Evolutionary conservation across 2,797 vertebrate genomes (phyloP).

Genomic region (Rhinophrynus dorsalis): DNA sequence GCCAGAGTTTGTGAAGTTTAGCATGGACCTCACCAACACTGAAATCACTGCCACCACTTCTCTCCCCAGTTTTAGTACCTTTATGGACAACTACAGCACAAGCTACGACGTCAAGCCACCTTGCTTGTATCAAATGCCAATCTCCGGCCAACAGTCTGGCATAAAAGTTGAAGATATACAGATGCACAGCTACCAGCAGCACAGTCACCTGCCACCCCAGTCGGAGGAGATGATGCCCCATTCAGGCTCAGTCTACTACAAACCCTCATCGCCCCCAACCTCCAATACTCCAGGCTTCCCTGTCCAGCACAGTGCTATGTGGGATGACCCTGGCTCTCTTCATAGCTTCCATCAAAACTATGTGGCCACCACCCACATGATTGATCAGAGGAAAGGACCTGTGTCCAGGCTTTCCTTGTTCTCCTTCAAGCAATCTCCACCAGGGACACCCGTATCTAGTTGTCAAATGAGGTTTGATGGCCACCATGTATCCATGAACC

Average conservation of each 20-base stretch:
- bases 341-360: conserved; percentile 98
- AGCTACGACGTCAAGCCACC: conserved; percentile 92
- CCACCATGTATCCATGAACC: conserved; percentile 90
- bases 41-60: conserved; percentile 88
- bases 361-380: conserved; percentile 91
- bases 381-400: conserved; percentile 92
- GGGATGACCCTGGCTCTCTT: conserved; percentile 96
- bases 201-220: conserved; percentile 88
- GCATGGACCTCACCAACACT: conserved; percentile 98
- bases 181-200: conserved; percentile 95
- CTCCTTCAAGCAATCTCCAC: conserved; percentile 98
- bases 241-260: conserved; percentile 94
- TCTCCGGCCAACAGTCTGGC: conserved; percentile 91
- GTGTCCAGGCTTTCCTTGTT: conserved; percentile 95
- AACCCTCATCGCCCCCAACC: conserved; percentile 87
- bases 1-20: conserved; percentile 98
- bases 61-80: conserved; percentile 83
- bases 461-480: conserved; percentile 99
- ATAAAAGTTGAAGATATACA: conserved; percentile 98
- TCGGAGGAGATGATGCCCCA: conserved; percentile 93
- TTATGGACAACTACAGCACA: conserved; percentile 83
- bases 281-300: conserved; percentile 87
- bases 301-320: conserved; percentile 90
- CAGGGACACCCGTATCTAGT: conserved; percentile 92
- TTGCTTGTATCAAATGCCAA: conserved; percentile 97